Conservation (phyloP, 2,888 invertebrate genomes). For the Drosophila anomalipes region DNA sequence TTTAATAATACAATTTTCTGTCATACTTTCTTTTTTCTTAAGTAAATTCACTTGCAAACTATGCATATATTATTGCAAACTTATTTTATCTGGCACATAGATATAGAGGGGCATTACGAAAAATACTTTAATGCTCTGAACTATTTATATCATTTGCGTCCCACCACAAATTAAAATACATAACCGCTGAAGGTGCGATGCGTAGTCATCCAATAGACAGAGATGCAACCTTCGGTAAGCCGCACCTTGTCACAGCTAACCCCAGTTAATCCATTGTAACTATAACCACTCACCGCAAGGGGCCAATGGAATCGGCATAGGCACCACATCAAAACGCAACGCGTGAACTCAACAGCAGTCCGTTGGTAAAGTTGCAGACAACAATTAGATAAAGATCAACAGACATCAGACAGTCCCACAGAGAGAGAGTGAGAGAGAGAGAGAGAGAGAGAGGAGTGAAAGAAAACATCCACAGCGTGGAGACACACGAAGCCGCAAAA, state of each 20-base stretch:
- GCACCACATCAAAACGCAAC: constrained; percentile 69
- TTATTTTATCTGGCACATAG: constrained; percentile 5
- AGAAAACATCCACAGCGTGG: not conserved
- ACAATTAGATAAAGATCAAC: constrained; percentile 78
- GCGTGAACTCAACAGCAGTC: constrained; percentile 35
- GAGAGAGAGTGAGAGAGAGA: constrained; percentile 1
- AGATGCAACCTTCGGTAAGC: constrained; percentile 22
- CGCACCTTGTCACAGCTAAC: constrained; percentile 56
- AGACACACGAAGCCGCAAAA: constrained; percentile 62
- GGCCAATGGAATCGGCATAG: constrained; percentile 44
- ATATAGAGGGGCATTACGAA: not conserved
- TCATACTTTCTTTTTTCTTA: not conserved
- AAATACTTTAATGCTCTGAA: constrained; percentile 5
- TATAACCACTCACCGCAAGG: constrained; percentile 57
- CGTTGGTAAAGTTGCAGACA: constrained; percentile 49
- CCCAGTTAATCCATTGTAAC: constrained; percentile 50
- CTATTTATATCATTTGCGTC: constrained; percentile 5
- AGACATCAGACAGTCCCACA: constrained; percentile 33
- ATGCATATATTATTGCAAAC: not conserved
- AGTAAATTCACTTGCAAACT: not conserved
- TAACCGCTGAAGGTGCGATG: constrained; percentile 37
- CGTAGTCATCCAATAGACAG: constrained; percentile 12
- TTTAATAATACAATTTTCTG: not conserved
- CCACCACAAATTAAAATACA: constrained; percentile 18
- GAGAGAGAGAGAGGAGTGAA: not conserved